phyloP scores from a whole-genome alignment of 2,888 invertebrate genomes.

The Baccha elongata region DNA sequence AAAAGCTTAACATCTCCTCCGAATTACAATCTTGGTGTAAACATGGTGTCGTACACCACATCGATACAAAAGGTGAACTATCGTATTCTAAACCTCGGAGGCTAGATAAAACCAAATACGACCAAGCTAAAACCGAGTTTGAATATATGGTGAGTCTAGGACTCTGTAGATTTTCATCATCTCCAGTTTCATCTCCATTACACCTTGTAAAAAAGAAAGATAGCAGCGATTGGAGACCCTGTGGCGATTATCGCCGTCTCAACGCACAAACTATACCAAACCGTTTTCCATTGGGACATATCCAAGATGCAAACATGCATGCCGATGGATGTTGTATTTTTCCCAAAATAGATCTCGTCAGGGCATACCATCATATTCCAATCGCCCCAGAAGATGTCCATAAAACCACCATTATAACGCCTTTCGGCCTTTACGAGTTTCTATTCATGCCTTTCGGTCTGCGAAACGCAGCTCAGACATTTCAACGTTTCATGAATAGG shows the following conservation, averaged over 20 bases:
- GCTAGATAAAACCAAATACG: too few relatives aligned
- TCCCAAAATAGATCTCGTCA: neutral
- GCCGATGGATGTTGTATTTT: neutral
- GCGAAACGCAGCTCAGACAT: neutral
- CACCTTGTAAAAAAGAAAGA: neutral
- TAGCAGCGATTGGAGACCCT: neutral
- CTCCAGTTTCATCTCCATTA: neutral
- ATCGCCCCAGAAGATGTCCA: constrained; percentile 2
- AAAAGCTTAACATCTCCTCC: too few relatives aligned
- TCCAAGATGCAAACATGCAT: neutral
- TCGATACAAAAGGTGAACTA: too few relatives aligned
- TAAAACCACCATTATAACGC: neutral
- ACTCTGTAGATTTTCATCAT: neutral
- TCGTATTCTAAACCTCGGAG: too few relatives aligned
- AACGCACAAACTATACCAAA: neutral
- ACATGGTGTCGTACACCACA: too few relatives aligned
- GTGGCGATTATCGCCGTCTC: neutral
- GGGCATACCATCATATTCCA: neutral
- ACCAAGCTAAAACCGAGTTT: neutral
- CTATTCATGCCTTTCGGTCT: neutral
- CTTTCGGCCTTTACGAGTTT: neutral
- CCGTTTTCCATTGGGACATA: neutral
- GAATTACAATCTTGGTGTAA: too few relatives aligned
- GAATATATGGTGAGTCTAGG: neutral
- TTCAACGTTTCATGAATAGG: neutral